A percentile compares a stretch with the other conserved stretches of the same genome.
These are phyloP conservation scores for Hirudo medicinalis DNA, from an alignment of 1,140 invertebrate species.

Conservation along the genomic window DNA sequence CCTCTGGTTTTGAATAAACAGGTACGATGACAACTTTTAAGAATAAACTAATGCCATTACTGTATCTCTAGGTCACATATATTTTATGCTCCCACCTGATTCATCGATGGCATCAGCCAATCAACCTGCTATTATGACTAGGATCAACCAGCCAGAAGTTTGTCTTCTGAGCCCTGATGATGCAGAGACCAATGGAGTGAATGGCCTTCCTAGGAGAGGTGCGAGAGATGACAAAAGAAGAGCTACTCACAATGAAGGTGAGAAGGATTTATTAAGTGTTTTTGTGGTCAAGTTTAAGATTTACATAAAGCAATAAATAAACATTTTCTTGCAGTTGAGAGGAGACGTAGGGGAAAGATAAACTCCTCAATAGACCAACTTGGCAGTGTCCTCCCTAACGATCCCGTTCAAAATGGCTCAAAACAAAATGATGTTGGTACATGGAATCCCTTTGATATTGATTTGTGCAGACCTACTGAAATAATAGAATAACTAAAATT, in stretches of 20 bases:
- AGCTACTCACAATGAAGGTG: slow-evolving; percentile 45
- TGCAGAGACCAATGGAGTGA: slow-evolving; percentile 28
- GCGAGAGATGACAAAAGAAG: slow-evolving; percentile 40
- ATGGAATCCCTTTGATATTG: not conserved
- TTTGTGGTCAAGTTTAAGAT: not conserved
- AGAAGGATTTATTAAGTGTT: not conserved
- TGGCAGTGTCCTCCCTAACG: slow-evolving; percentile 57
- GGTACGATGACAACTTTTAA: not conserved
- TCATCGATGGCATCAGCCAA: slow-evolving; percentile 43
- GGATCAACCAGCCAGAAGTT: slow-evolving; percentile 23
- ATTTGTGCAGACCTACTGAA: not conserved
- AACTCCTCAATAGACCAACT: slow-evolving; percentile 88
- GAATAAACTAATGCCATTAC: not conserved
- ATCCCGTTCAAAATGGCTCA: slow-evolving; percentile 37
- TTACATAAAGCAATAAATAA: not conserved
- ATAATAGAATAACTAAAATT: not conserved
- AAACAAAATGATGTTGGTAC: slow-evolving; percentile 38
- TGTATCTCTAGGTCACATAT: slow-evolving; percentile 41
- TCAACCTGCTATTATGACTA: slow-evolving; percentile 38
- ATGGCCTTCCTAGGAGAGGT: slow-evolving; percentile 32
- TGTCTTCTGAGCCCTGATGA: too few relatives aligned
- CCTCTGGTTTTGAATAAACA: too few relatives aligned
- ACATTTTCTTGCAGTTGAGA: slow-evolving; percentile 38
- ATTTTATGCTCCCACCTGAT: slow-evolving; percentile 50
- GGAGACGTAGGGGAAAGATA: slow-evolving; percentile 66